These are phyloP conservation scores for Tinamus guttatus DNA, from an alignment of 2,113 vertebrate genomes.

Conservation along the genomic window DNA sequence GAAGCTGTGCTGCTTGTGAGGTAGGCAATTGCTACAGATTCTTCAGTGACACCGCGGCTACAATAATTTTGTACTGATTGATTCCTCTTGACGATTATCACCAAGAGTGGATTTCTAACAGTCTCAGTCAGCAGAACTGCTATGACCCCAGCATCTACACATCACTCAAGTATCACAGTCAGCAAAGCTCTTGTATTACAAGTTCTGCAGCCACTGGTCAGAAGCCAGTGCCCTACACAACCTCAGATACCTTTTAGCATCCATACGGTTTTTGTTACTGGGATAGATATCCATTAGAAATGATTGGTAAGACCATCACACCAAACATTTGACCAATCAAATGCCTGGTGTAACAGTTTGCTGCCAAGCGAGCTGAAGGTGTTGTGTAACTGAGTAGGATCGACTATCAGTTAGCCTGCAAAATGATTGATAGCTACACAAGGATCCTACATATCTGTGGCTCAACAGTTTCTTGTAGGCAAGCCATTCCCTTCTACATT, in stretches of 20 bases:
- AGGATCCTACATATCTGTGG: not conserved
- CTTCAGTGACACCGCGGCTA: not conserved
- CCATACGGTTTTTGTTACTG: not conserved
- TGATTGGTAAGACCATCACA: too few species aligned
- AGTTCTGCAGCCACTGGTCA: too few species aligned
- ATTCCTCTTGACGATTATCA: too few species aligned
- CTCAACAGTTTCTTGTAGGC: not conserved
- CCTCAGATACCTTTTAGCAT: not conserved
- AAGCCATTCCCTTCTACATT: not conserved
- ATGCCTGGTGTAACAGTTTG: too few species aligned
- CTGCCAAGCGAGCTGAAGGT: not conserved
- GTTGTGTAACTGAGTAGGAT: not conserved
- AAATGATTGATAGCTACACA: not conserved
- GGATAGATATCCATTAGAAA: not conserved
- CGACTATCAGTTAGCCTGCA: not conserved
- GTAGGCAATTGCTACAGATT: not conserved
- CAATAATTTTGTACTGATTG: not conserved
- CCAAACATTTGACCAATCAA: too few species aligned
- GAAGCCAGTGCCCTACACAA: not conserved
- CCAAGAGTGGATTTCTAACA: too few species aligned
- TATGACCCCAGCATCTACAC: not conserved
- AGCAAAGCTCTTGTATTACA: too few species aligned
- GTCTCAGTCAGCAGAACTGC: too few species aligned
- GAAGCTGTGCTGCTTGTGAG: accelerated
- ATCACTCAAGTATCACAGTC: too few species aligned